Evolutionary conservation across 2,888 invertebrate species (phyloP).

Genomic region (Acronicta psi): DNA sequence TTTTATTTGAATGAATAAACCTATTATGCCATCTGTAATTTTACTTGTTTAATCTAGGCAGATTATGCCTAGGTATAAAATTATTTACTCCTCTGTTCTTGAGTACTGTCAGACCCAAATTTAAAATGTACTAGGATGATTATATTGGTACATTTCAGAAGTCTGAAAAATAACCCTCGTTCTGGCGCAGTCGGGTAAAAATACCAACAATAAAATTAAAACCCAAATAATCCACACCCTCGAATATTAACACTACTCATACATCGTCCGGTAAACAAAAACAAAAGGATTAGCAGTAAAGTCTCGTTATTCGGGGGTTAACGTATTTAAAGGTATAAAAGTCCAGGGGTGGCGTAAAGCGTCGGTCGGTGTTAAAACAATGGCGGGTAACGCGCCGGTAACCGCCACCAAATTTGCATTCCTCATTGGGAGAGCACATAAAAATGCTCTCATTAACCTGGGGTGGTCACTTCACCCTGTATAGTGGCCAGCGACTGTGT

Average conservation of each 20-base stretch:
- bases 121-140: no score
- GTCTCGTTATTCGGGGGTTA: constrained; percentile 74
- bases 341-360: constrained; percentile 75
- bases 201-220: background rate
- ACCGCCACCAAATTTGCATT: constrained; percentile 87
- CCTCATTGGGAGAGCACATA: constrained; percentile 87
- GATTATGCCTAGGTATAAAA: no score
- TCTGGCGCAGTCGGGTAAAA: no score
- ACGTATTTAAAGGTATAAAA: constrained; percentile 82
- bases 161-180: no score
- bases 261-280: constrained; percentile 61
- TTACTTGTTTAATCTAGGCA: no score
- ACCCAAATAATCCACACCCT: constrained; percentile 12
- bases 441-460: constrained; percentile 88
- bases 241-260: constrained; percentile 50
- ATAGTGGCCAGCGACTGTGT: constrained; percentile 22
- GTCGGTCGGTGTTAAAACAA: constrained; percentile 82
- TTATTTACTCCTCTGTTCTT: no score
- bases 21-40: no score
- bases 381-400: constrained; percentile 80
- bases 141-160: no score
- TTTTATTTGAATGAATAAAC: no score
- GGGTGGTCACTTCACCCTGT: constrained; percentile 76
- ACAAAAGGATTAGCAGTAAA: constrained; percentile 75
- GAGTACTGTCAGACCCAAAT: no score